Evolutionary conservation across 2,888 invertebrate species (phyloP), one percentile per base, ranked within the genome.

Genomic region (Caenorhabditis zanzibari): DNA sequence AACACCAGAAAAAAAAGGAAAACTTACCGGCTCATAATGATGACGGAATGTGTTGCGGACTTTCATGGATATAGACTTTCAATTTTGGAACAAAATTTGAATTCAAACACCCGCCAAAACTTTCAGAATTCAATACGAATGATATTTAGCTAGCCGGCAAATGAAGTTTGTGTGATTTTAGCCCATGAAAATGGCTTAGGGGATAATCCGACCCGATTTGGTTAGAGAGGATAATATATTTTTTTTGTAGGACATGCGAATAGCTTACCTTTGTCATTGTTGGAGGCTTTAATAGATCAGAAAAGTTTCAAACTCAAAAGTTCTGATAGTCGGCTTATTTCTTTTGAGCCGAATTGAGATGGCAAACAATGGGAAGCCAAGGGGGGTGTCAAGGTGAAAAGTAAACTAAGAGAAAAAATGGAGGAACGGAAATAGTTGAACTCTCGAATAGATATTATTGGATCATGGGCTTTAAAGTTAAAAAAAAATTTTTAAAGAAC

Each of bases 1-100:
- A 49, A 49, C 22, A 49, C 10, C n/a, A 4, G 19, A 49, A 49
- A 19, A 49, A 49, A 49, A 6, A n/a, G 7, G 35, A 76, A 61
- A 61, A 58, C 81, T 54, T 35, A 81, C 81, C 81, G 81, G 81
- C 58, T 81, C 81, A 38, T 81, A 81, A 44, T 81, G 81, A 81
- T 81, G 81, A 54, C 74, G 74, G 61, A 56, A 81, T 12, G 81
- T 81, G 74, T 81, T 81, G 24, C 61, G 66, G 3, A 81, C 81
- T 76, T 72, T 76, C 76, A 82, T 76, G 52, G n/a, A 63, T n/a
- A n/a, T n/a, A n/a, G n/a, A n/a, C 7, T 22, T 32, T 32, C 5
- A 32, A 32, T 58, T n/a, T 41, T 44, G 38, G 54, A 12, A 7
- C 9, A 44, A 44, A 44, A 14, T 16, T 44, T 4, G 16, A 44